These are phyloP conservation scores for Ectropis crepuscularia DNA, from an alignment of 2,888 invertebrate species.

Conservation along the genomic window DNA sequence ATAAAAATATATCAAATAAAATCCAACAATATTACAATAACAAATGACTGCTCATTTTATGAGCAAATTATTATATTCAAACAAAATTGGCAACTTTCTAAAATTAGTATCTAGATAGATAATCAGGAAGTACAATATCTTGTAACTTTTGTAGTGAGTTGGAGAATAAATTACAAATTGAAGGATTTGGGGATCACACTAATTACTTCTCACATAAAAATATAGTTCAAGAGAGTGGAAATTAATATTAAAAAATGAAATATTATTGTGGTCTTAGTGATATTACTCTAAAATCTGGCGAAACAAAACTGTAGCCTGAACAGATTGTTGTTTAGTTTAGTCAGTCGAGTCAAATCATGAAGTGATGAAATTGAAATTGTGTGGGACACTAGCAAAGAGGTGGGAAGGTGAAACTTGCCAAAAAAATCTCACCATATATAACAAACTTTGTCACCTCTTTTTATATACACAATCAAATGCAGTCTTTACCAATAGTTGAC, in stretches of 20 bases:
- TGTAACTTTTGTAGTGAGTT: neutral
- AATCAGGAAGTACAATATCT: neutral
- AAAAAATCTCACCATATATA: conserved; percentile 5
- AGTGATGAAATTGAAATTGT: too few species aligned
- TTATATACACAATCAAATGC: conserved; percentile 47
- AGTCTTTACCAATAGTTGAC: conserved; percentile 58
- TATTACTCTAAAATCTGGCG: too few species aligned
- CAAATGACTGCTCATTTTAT: conserved; percentile 23
- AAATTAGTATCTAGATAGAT: neutral
- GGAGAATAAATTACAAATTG: neutral
- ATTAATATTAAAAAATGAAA: too few species aligned
- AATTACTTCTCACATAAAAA: too few species aligned
- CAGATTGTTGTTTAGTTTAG: too few species aligned
- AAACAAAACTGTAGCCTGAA: too few species aligned
- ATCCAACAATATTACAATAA: conserved; percentile 36
- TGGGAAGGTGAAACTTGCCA: too few species aligned
- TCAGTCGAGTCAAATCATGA: too few species aligned
- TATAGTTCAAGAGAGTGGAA: too few species aligned
- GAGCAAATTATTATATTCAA: conserved; percentile 5
- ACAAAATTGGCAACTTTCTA: neutral
- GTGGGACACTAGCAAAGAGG: too few species aligned
- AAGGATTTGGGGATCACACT: too few species aligned
- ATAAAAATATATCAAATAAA: conserved; percentile 32
- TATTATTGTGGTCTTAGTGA: too few species aligned
- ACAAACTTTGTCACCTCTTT: conserved; percentile 28